Base-by-base conservation (phyloP, 2,888 invertebrate genomes). In the Drosophila yooni region DNA sequence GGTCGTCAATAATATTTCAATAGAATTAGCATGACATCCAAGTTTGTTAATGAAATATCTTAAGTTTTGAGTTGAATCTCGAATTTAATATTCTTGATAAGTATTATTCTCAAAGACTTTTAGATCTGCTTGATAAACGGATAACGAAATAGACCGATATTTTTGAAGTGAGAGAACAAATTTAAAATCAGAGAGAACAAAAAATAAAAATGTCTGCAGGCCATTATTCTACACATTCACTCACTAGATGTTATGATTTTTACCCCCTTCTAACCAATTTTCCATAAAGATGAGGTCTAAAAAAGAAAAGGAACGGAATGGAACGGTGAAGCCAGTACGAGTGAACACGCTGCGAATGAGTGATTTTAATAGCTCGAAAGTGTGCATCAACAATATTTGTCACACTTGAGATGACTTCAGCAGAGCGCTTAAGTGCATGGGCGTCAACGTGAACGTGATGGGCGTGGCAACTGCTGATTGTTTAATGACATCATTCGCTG, bases 331-430 rank as follows among this genome's bases (percentile, higher is more conserved):
- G 56, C 15, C 21, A 46, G 46, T 25, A 29, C 40, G 29, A 57
- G 25, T 33, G 57, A 25, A 53, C 57, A 74, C 59, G 73, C 69
- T 67, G 78, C 73, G 81, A 75, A 70, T 83, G 83, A 83, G 80
- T 81, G 81, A 81, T 82, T 82, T 81, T 76, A 71, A 81, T 80
- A 64, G 68, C 61, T 58, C 34, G 46, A 57, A 70, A 67, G 70
- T 70, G 59, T 70, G 81, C 81, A 77, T 76, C 78, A 77, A 73
- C 71, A 68, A 77, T 79, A 70, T 78, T 74, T 74, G 78, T 81
- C 79, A 81, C 79, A 81, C 79, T 79, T 65, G 70, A 81, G 61
- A 34, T 73, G 73, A 68, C 64, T 70, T 76, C 52, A 60, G 58
- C 68, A 33, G 38, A 38, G 43, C 29, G 61, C 74, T 54, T 63